Conservation (phyloP, 2,113 vertebrate species). For the Mirza zaza region DNA sequence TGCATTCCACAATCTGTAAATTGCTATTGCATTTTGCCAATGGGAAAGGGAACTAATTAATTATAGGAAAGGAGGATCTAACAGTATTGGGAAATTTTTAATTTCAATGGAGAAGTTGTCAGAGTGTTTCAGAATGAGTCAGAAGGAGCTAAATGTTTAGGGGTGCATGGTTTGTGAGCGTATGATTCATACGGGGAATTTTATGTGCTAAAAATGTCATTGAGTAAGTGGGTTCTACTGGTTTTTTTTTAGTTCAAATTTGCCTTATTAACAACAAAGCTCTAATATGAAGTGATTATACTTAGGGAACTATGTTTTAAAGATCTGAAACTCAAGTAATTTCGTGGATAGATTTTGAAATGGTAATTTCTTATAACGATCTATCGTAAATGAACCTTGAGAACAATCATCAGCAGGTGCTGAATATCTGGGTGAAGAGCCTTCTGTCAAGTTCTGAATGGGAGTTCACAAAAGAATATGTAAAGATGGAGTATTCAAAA, state of each 20-base stretch:
- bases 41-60: constrained; percentile 81
- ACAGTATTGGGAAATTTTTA: constrained; percentile 76
- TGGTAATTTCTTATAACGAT: constrained; percentile 14
- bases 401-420: background rate
- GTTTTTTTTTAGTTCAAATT: constrained; percentile 4
- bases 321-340: constrained; percentile 24
- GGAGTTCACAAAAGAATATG: background rate
- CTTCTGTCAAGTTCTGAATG: constrained; percentile 9
- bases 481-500: background rate
- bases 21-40: constrained; percentile 74
- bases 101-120: constrained; percentile 76
- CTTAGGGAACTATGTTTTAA: constrained; percentile 31
- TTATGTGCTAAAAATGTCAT: constrained; percentile 64
- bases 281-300: constrained; percentile 43
- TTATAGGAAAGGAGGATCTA: constrained; percentile 83
- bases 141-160: constrained; percentile 67
- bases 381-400: constrained; percentile 46
- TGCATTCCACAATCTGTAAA: constrained; percentile 69
- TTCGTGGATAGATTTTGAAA: constrained; percentile 50
- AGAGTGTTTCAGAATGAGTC: constrained; percentile 76
- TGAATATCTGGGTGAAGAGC: background rate
- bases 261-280: constrained; percentile 52
- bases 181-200: constrained; percentile 77
- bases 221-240: constrained; percentile 61
- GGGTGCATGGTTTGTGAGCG: constrained; percentile 47